Base-by-base conservation (phyloP, 2,888 invertebrate species). In the Lochmaea capreae region DNA sequence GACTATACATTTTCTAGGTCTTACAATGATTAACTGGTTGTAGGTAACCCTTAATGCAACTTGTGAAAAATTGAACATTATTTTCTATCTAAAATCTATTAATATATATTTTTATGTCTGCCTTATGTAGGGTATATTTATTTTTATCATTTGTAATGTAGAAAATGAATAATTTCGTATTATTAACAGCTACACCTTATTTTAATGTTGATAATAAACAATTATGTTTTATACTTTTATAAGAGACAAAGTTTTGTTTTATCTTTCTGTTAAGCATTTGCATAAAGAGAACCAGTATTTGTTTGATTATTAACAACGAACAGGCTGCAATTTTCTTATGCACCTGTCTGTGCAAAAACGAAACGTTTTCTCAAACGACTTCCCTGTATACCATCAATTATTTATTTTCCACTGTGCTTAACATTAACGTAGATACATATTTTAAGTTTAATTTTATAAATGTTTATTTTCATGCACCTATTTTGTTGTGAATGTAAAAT, bases 401-500 rank as follows among this genome's bases (percentile, higher is more conserved):
- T 14, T 46, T 14, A 46, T 46, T 46, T 46, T 46, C 46, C 46
- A 46, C 14, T 46, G 14, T 14, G 8, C 9, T 8, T 39, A 39
- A 39, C 33, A 39, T 39, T 39, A 39, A 39, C 33, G 6, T 39
- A 39, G 33, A 39, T 39, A 39, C 8, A 39, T 67, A 58, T 16
- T 67, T 67, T 39, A 66, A 33, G 65, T 54, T 58, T 58, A 61
- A 62, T 62, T 52, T 62, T 69, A 69, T 62, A 33, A 58, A 67
- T 67, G n/a, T 67, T 42, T 43, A 39, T 58, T 42, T n/a, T 52
- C 8, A 66, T 66, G 39, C 43, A 42, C 43, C 54, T 12, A 10
- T 52, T 14, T 63, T 22, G n/a, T 70, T 70, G 52, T 63, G 52
- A 65, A 63, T 70, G 65, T 70, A 63, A 63, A 52, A 65, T 70